Evolutionary conservation across 2,888 invertebrate genomes (phyloP), one percentile per base, ranked within the genome.

Genomic region (Taenaris catops): DNA sequence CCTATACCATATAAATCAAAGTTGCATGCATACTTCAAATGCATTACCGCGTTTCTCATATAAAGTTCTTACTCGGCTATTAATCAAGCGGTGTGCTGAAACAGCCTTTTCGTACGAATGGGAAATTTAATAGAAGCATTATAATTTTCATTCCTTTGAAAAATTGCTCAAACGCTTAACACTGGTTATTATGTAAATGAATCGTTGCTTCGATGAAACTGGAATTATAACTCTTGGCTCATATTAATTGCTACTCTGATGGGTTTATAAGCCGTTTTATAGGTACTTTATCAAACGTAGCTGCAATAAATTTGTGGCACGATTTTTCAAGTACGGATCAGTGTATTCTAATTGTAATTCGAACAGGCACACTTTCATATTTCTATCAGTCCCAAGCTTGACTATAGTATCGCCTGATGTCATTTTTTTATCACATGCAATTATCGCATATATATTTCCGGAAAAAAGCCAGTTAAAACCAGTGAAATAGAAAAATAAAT

Each of bases 101-200:
- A 23, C 21, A 26, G 35, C 23, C 28, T 24, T 35, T 10, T 12
- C n/a, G 16, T 23, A 31, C 8, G 3, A 10, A 31, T 31, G 23
- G 31, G 23, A 31, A 31, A 19, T 31, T 16, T 31, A 31, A 23
- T 21, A 29, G 20, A 20, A 9, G 31, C 8, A 31, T 35, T 28
- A 35, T 20, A 35, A 35, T 28, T 35, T 27, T 8, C 18, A 28
- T 35, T 35, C 21, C 27, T 28, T 23, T 34, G 25, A 25, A 35
- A 28, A 35, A 17, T 28, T 9, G 23, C 17, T 28, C 5, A 21
- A 10, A 32, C 9, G 21, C 36, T 37, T 34, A 39, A 40, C 21
- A 35, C 34, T 16, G 23, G 36, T 38, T 39, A 44, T 44, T 44
- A 44, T 40, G 39, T 29, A 39, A 44, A 40, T 38, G 32, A 27